A percentile compares a stretch with the other conserved stretches of the same genome.
Conservation (phyloP, 1,140 invertebrate species). For the Drosophila malerkotliana region DNA sequence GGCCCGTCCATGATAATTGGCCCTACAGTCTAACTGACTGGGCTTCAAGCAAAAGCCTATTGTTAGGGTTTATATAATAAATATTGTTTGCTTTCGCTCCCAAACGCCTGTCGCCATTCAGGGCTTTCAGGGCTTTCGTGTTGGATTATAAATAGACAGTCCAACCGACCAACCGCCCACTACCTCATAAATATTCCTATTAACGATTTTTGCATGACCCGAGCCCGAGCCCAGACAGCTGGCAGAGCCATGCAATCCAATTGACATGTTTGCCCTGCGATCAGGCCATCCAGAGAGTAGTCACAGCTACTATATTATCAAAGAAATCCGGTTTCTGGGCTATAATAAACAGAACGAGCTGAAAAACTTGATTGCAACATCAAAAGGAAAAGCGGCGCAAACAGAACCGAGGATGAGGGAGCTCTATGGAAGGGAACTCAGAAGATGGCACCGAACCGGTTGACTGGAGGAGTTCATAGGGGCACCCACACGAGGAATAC, state of each 20-base stretch:
- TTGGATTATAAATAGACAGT: constrained; percentile 31
- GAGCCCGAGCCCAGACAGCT: constrained; percentile 4
- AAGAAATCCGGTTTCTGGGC: constrained; percentile 60
- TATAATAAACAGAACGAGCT: constrained; percentile 19
- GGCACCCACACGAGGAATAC: constrained; percentile 45
- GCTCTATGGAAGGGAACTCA: background rate
- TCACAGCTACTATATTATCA: constrained; percentile 38
- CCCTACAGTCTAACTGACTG: background rate
- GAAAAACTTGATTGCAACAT: constrained; percentile 67
- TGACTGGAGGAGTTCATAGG: constrained; percentile 51
- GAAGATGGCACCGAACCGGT: constrained; percentile 42
- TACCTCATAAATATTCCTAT: constrained; percentile 53
- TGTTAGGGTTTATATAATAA: constrained; percentile 48
- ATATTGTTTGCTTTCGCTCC: background rate
- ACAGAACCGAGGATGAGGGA: constrained; percentile 27
- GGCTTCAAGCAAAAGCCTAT: constrained; percentile 9
- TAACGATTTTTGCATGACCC: constrained; percentile 56
- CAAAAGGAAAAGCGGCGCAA: constrained; percentile 56
- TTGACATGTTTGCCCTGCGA: constrained; percentile 49
- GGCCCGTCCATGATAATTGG: constrained; percentile 8
- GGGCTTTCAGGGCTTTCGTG: constrained; percentile 25
- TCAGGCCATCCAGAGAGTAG: constrained; percentile 16
- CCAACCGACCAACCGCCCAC: background rate
- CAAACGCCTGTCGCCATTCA: constrained; percentile 2
- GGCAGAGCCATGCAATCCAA: constrained; percentile 43